phyloP scores from a whole-genome alignment of 2,888 invertebrate genomes.

The Tachina lurida region DNA sequence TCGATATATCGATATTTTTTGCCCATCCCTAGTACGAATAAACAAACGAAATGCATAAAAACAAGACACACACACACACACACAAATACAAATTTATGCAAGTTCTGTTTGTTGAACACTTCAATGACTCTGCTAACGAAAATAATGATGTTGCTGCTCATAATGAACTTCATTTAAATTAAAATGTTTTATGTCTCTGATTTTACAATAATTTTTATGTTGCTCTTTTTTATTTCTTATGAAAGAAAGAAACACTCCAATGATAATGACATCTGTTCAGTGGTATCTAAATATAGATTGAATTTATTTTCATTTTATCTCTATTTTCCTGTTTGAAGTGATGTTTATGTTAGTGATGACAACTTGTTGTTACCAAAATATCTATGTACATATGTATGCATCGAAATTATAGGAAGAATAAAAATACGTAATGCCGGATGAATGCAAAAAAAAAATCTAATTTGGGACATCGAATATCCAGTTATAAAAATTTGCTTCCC shows the following conservation, averaged over 20 bases:
- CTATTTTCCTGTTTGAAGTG: constrained; percentile 7
- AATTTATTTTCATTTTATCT: constrained; percentile 27
- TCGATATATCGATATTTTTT: too few species aligned
- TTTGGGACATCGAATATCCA: too few species aligned
- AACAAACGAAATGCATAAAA: constrained; percentile 6
- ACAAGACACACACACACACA: not conserved
- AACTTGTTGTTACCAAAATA: too few species aligned
- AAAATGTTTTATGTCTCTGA: constrained; percentile 18
- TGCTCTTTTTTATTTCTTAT: constrained; percentile 21
- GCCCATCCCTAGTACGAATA: too few species aligned
- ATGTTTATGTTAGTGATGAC: not conserved
- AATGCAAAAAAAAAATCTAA: too few species aligned
- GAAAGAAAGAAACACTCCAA: constrained; percentile 40
- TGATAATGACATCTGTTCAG: constrained; percentile 69
- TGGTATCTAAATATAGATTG: constrained; percentile 49
- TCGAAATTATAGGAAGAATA: too few species aligned
- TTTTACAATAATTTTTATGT: constrained; percentile 21
- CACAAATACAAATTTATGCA: constrained; percentile 30
- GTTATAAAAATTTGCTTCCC: too few species aligned
- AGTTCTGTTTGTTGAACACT: constrained; percentile 34
- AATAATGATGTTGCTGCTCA: constrained; percentile 44
- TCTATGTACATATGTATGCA: too few species aligned
- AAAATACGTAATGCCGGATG: too few species aligned
- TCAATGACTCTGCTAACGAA: constrained; percentile 28
- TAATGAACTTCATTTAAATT: constrained; percentile 23